Conservation (phyloP, 2,797 vertebrate genomes). For the Sibirionetta formosa region DNA sequence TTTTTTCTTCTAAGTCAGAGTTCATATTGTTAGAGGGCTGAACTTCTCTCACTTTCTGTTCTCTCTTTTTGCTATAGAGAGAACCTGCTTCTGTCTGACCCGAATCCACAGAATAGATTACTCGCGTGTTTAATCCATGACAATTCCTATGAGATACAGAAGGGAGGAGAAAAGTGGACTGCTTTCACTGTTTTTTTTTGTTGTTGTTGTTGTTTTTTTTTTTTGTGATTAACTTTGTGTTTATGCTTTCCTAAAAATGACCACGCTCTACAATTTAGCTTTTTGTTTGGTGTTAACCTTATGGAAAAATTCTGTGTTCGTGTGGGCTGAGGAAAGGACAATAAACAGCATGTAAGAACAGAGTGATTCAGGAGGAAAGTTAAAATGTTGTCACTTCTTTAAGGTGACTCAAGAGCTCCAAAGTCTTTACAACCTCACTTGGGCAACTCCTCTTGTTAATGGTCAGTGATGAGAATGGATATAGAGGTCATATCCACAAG, state of each 20-base stretch:
- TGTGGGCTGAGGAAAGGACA: background rate
- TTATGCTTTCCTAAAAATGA: background rate
- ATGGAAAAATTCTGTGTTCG: background rate
- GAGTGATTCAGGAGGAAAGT: background rate
- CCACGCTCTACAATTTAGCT: background rate
- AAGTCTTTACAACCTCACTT: background rate
- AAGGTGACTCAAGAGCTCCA: background rate
- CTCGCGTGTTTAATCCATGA: fast-evolving
- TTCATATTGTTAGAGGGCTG: background rate
- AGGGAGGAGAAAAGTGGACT: background rate
- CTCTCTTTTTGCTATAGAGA: background rate
- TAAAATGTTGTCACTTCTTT: background rate
- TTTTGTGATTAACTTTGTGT: background rate
- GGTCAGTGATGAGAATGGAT: background rate
- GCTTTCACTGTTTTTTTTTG: background rate
- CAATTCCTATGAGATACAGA: background rate
- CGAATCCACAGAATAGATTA: background rate
- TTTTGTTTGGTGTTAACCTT: background rate
- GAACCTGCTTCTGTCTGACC: background rate
- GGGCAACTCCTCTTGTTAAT: background rate
- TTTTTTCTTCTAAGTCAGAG: background rate
- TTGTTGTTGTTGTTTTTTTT: no score
- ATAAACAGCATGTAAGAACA: background rate
- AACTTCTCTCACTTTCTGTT: background rate
- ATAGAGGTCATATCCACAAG: background rate